Evolutionary conservation across 2,888 invertebrate genomes (phyloP), one percentile per base, ranked within the genome.

Genomic region (Smittia aterrima): DNA sequence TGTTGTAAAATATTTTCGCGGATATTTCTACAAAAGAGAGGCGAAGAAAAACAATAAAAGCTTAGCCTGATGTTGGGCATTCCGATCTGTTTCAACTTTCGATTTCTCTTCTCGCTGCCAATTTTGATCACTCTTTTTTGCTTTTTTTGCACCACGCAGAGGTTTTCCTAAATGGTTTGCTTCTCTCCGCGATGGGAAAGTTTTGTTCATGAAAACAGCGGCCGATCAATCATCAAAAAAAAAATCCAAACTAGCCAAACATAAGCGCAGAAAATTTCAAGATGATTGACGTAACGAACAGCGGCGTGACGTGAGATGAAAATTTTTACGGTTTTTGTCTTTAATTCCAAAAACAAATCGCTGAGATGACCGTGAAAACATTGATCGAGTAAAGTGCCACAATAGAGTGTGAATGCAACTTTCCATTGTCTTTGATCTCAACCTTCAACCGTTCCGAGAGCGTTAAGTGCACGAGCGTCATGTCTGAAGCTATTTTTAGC

Each of bases 31-130:
- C 58, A 22, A 20, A 64, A 27, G 25, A 27, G 41, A 47, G 41
- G 67, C 67, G 24, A 70, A 47, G 22, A 64, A 27, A 27, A 64
- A 22, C 27, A 64, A 70, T 18, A 70, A 53, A 70, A 70, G 70
- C 53, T 9, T 53, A 9, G 53, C 70, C 25, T n/a, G 58, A 64
- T 25, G 53, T 41, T 68, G 32, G 27, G 18, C 70, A 70, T 70
- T 70, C 67, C 67, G 41, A 40, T 16, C 22, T 53, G n/a, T 27
- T 53, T 70, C 54, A 70, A 70, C 70, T 70, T 70, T 70, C 70
- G 47, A 54, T 70, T 70, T 70, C 70, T 70, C 25, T 70, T 70
- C 70, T 64, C 25, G 64, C 27, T 64, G 70, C 70, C 53, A 70
- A 70, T 70, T 70, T 68, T 41, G 67, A 67, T 67, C 32, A 32